Conservation (phyloP, 2,797 vertebrate genomes). For the Linurgus olivaceus region DNA sequence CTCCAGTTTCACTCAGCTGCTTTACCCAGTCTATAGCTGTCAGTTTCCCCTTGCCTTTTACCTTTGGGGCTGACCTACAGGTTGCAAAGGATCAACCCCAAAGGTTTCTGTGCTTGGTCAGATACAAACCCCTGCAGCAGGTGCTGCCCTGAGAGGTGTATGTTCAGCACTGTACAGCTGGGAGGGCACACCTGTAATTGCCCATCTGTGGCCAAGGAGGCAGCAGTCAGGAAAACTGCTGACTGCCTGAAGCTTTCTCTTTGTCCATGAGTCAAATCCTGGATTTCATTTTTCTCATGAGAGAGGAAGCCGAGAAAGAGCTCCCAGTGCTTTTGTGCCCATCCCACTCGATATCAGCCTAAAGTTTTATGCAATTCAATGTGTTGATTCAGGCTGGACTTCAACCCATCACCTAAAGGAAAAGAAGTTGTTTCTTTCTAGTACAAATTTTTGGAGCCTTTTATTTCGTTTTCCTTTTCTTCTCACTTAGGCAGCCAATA, state of each 20-base stretch:
- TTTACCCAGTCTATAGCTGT: background rate
- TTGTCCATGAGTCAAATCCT: background rate
- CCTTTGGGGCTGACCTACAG: background rate
- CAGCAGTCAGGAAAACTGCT: background rate
- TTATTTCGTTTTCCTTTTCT: background rate
- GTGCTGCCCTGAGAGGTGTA: rapidly evolving
- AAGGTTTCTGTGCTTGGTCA: background rate
- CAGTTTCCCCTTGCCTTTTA: background rate
- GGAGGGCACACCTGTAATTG: background rate
- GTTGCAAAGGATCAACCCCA: background rate
- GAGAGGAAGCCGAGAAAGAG: background rate
- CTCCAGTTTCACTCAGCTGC: background rate
- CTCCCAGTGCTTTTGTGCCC: background rate
- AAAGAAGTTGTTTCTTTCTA: background rate
- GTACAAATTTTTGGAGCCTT: background rate
- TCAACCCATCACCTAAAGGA: background rate
- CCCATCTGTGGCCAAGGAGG: background rate
- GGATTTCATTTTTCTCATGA: background rate
- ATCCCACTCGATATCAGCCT: background rate
- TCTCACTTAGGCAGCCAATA: background rate
- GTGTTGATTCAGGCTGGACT: background rate
- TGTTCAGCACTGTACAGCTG: background rate
- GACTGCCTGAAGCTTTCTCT: background rate
- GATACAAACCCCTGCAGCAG: background rate
- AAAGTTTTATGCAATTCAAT: background rate